These are phyloP conservation scores for Propithecus coquereli DNA, from an alignment of 2,113 vertebrate species.

Conservation along the genomic window DNA sequence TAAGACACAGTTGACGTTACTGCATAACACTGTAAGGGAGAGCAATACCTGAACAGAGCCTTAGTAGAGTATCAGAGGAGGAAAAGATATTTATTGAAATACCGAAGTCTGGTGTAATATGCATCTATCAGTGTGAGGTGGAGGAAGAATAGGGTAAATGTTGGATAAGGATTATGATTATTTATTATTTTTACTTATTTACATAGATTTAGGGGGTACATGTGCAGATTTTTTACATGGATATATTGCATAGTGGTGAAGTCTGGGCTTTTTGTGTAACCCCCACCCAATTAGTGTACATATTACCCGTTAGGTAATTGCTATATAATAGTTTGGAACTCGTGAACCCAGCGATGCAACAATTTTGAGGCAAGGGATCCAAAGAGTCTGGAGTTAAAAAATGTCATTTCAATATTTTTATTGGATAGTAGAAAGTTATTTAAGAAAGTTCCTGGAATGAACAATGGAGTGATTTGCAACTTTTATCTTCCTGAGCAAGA, in stretches of 20 bases:
- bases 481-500: not conserved
- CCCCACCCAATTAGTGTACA: no score
- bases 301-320: no score
- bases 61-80: not conserved
- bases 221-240: no score
- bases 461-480: not conserved
- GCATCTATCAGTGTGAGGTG: not conserved
- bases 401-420: not conserved
- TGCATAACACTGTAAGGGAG: not conserved
- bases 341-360: not conserved
- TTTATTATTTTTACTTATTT: no score
- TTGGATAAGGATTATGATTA: not conserved
- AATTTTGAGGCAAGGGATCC: not conserved
- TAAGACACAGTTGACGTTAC: not conserved
- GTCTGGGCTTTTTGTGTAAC: no score
- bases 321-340: not conserved
- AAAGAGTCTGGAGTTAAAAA: not conserved
- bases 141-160: not conserved
- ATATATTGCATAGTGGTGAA: no score
- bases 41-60: not conserved
- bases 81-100: not conserved
- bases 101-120: not conserved
- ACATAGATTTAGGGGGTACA: no score
- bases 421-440: not conserved
- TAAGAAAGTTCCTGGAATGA: not conserved